Evolutionary conservation across 2,888 invertebrate genomes (phyloP).

Genomic region (Drosophila phalerata): DNA sequence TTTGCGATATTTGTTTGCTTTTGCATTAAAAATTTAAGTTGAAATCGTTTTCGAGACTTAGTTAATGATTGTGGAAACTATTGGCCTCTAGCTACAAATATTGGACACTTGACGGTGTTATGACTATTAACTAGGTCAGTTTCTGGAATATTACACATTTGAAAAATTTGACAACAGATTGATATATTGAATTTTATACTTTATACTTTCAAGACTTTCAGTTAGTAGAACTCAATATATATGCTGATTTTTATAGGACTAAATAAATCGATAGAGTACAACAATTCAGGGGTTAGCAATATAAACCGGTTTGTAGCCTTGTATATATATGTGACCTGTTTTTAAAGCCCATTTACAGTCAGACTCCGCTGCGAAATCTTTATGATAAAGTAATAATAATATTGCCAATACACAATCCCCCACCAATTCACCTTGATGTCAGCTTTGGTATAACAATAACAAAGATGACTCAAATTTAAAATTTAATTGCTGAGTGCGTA

Average conservation of each 20-base stretch:
- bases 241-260: not conserved
- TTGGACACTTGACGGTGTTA: not conserved
- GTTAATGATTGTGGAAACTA: conserved; percentile 30
- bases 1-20: conserved; percentile 43
- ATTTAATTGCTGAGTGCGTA: conserved; percentile 56
- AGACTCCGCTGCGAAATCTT: conserved; percentile 34
- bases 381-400: conserved; percentile 30
- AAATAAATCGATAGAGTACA: conserved; percentile 1
- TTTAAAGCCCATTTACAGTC: conserved; percentile 24
- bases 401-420: conserved; percentile 33
- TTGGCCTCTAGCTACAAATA: conserved; percentile 30
- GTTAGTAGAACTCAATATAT: not conserved
- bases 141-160: not conserved
- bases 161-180: not conserved
- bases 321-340: conserved; percentile 20
- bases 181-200: not conserved
- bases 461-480: conserved; percentile 64
- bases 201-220: not conserved
- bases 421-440: conserved; percentile 61
- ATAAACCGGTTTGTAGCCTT: conserved; percentile 46
- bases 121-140: conserved; percentile 15
- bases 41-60: conserved; percentile 41
- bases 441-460: conserved; percentile 44
- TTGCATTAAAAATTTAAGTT: conserved; percentile 40
- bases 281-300: conserved; percentile 6